Conservation (phyloP, 2,797 vertebrate species). For the Hypotaenidia philippensis region DNA sequence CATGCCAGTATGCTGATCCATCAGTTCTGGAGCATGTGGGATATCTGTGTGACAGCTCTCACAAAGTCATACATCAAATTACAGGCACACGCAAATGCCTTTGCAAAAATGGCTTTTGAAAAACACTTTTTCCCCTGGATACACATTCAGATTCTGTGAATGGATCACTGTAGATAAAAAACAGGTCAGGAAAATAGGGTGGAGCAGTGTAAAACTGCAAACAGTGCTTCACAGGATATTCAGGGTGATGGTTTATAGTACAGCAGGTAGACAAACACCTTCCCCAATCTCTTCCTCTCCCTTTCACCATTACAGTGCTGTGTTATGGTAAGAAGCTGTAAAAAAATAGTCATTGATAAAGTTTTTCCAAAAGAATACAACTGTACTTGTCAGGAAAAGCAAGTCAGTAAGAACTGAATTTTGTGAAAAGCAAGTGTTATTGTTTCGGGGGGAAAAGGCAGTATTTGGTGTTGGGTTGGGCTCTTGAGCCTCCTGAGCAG, state of each 20-base stretch:
- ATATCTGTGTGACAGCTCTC: conserved; percentile 62
- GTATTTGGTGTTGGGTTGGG: not conserved
- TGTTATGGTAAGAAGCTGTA: not conserved
- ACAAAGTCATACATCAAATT: conserved; percentile 58
- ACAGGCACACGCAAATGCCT: not conserved
- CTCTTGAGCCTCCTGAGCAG: not conserved
- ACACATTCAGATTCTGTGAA: conserved; percentile 7
- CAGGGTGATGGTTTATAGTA: not conserved
- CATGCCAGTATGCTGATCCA: conserved; percentile 37
- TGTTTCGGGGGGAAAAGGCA: not conserved
- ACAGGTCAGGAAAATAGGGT: not conserved
- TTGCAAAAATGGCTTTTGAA: conserved; percentile 3
- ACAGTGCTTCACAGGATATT: not conserved
- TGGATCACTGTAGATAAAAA: not conserved
- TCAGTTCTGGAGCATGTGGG: conserved; percentile 24
- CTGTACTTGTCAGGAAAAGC: not conserved
- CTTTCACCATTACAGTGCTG: not conserved
- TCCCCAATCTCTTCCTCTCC: not conserved
- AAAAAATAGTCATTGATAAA: not conserved
- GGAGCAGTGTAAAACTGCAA: not conserved
- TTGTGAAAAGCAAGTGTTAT: not conserved
- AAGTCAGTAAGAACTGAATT: not conserved
- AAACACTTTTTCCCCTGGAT: not conserved
- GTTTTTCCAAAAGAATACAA: not conserved
- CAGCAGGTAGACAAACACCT: not conserved